These are phyloP conservation scores for Heliangelus exortis DNA, from an alignment of 2,797 vertebrate species.

Conservation along the genomic window DNA sequence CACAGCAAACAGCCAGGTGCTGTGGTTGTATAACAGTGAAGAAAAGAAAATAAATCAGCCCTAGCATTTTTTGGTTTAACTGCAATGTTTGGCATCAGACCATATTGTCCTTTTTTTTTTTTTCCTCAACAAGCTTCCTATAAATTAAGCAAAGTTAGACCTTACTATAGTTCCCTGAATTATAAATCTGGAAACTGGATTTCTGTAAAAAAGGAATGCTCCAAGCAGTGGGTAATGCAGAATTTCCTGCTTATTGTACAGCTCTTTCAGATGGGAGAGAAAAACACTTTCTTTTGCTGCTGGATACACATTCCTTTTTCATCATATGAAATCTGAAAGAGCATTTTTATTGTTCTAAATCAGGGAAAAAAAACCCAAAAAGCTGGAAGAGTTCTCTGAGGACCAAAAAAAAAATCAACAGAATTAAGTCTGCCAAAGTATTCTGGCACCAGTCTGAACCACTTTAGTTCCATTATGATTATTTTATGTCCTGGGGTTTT, in stretches of 20 bases:
- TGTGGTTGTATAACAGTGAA: constrained; percentile 7
- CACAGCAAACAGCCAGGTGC: background rate
- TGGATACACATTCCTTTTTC: background rate
- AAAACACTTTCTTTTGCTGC: background rate
- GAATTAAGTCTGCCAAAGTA: background rate
- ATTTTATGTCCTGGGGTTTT: background rate
- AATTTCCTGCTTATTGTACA: background rate
- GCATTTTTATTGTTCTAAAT: background rate
- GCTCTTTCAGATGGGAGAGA: background rate
- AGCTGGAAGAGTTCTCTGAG: background rate
- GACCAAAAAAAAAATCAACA: background rate
- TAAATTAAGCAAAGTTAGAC: background rate
- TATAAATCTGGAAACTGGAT: background rate
- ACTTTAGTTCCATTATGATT: background rate
- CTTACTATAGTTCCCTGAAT: background rate
- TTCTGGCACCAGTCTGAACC: background rate
- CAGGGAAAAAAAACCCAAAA: background rate
- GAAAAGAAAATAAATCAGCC: constrained; percentile 2
- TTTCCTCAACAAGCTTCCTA: background rate
- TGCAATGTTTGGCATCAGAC: background rate
- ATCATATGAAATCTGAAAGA: background rate
- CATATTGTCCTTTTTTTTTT: background rate
- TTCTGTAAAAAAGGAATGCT: background rate
- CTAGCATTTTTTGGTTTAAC: background rate
- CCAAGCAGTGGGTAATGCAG: background rate